Evolutionary conservation across 1,140 invertebrate genomes (phyloP), one percentile per base, ranked within the genome.

Genomic region (Eciton burchellii): DNA sequence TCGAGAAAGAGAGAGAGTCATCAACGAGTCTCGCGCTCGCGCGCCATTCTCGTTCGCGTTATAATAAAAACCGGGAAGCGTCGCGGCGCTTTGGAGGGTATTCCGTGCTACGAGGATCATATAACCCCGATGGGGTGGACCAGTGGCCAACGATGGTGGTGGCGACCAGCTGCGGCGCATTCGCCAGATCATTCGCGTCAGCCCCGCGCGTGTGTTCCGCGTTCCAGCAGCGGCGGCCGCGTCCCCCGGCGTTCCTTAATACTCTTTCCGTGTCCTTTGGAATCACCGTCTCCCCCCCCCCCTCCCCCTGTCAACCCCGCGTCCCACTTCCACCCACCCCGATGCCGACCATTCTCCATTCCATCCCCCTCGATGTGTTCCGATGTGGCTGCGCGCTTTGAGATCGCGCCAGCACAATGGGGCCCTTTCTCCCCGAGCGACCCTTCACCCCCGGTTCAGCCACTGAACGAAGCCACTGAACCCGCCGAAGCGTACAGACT

Each of bases 371-470:
- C 62, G 81, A 84, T 87, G 86, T 81, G 60, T 72, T 76, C 56
- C 57, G n/a, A n/a, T 71, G 66, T 41, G 54, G 26, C 41, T 71
- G 47, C 68, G 63, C 77, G 72, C 70, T 83, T 83, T 63, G 63
- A 71, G 63, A 81, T 66, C 70, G 76, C 74, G 41, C 21, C 41
- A 54, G 24, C 41, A 88, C 86, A 87, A 88, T 88, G 71, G 86
- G 63, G 35, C 35, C 35, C 35, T 35, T 3, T 9, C 43, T 49
- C 56, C 63, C 41, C 62, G 14, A 52, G 62, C 74, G 63, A 79
- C 49, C 49, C 74, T 79, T 70, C 62, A 45, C 11, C 72, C 57
- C 62, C 59, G 62, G 74, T 52, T 77, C 49, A 66, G 47, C 62
- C n/a, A n/a, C 74, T 79, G 49, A 16, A 79, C 56, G 74, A 79